Percentiles rank a stretch among this genome's conserved stretches.
These are phyloP conservation scores for Perizoma flavofasciatum DNA, from an alignment of 2,888 invertebrate species.

Conservation along the genomic window DNA sequence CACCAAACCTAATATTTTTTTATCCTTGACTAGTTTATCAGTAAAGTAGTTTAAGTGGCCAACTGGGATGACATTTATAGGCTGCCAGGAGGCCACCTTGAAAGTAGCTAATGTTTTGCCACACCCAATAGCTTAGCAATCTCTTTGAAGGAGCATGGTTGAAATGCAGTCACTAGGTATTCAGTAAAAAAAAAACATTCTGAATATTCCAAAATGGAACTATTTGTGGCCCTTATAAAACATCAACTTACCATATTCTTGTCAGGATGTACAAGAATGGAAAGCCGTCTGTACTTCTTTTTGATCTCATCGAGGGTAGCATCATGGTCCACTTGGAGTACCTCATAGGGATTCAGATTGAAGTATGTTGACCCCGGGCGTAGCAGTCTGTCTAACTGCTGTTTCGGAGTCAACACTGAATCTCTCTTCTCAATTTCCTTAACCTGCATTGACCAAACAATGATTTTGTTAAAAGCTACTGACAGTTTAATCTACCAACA, in stretches of 20 bases:
- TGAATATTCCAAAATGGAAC: conserved; percentile 1
- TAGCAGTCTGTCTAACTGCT: conserved; percentile 97
- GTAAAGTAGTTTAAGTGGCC: no score
- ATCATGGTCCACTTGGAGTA: conserved; percentile 95
- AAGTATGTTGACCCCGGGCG: conserved; percentile 99
- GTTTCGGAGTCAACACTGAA: conserved; percentile 97
- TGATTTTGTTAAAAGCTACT: not conserved
- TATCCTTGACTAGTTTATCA: no score
- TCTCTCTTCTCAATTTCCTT: conserved; percentile 99
- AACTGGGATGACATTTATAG: no score
- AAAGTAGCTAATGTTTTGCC: no score
- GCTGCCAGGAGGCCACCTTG: no score
- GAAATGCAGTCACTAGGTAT: no score
- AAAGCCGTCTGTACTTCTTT: conserved; percentile 97
- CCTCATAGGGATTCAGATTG: conserved; percentile 98
- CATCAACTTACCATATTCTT: conserved; percentile 89
- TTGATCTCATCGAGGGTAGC: conserved; percentile 95
- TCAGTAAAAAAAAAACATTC: no score
- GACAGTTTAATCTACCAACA: not conserved
- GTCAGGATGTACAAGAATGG: conserved; percentile 99
- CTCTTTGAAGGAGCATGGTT: no score
- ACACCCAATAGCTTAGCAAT: no score
- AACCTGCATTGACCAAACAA: conserved; percentile 85
- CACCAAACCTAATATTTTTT: not conserved
- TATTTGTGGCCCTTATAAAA: not conserved